These are phyloP conservation scores for Holothuria leucospilota DNA, from an alignment of 53 echinoderm and acorn worm species.

Conservation along the genomic window DNA sequence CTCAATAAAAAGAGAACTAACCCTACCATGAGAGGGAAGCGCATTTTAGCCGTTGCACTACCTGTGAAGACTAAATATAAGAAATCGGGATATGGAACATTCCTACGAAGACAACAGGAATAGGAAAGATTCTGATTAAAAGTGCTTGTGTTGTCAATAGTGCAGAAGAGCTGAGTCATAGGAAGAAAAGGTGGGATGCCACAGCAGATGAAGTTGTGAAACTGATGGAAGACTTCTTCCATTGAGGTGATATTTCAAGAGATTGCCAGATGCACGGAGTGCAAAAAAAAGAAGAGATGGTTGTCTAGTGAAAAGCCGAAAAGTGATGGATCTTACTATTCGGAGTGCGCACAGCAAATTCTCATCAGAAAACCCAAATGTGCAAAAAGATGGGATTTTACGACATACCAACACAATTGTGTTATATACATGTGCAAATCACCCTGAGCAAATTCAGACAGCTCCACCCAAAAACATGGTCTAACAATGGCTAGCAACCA, in stretches of 20 bases:
- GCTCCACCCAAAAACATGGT: constrained; percentile 3
- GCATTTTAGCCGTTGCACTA: constrained; percentile 11
- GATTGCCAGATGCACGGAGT: constrained; percentile 57
- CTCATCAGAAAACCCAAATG: constrained; percentile 13
- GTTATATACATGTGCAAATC: too few species aligned
- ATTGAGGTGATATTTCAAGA: constrained; percentile 47
- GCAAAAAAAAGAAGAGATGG: constrained; percentile 57
- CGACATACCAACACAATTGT: too few species aligned
- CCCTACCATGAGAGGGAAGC: neutral
- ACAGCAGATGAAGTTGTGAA: constrained; percentile 15
- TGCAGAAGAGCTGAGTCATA: constrained; percentile 35
- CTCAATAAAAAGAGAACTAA: neutral
- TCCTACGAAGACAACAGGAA: constrained; percentile 46
- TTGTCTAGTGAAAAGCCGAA: constrained; percentile 24
- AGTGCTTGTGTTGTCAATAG: constrained; percentile 34
- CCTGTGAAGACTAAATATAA: constrained; percentile 27
- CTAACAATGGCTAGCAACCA: neutral
- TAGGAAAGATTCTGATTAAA: constrained; percentile 42
- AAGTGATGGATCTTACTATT: constrained; percentile 45
- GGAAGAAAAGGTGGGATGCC: constrained; percentile 42
- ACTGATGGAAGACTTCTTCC: constrained; percentile 29
- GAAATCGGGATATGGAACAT: constrained; percentile 20
- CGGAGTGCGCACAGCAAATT: constrained; percentile 50
- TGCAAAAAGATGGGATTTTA: too few species aligned
- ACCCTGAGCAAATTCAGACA: constrained; percentile 10